Evolutionary conservation across 2,888 invertebrate species (phyloP), one percentile per base, ranked within the genome.

Genomic region (Amphipyra tragopoginis): DNA sequence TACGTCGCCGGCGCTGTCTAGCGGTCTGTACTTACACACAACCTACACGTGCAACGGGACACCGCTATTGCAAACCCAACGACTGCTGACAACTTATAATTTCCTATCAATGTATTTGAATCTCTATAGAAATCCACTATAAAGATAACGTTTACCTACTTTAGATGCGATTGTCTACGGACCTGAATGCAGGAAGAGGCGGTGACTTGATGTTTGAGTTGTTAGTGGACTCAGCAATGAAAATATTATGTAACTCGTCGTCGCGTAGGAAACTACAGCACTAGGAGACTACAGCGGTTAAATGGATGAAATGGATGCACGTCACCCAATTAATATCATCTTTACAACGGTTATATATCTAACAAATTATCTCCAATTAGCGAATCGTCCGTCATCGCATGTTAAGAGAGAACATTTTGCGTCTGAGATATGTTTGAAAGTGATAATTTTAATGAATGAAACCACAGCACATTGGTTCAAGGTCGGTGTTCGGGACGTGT

Each of bases 391-490:
- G 77, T 83, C 85, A 81, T 85, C 72, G 74, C 75, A 79, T 73
- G 67, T 71, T 79, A 63, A 77, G 67, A 75, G 62, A 69, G 66
- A 79, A 70, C 72, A 61, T 78, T 81, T 75, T 73, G 72, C 67
- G 77, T 65, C 59, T 71, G 69, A 76, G 76, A 79, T 79, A 77
- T 58, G 66, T 82, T 80, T 72, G 72, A 74, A 75, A 77, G 70
- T 78, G 80, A 82, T 86, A 79, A 87, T 84, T 84, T 81, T 83
- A 84, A 84, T 89, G 87, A 88, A 88, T 87, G 87, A 84, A 88
- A 80, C 81, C 77, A 81, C 80, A 82, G 80, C 79, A 81, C 72
- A 80, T 83, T 77, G 79, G 75, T 86, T 88, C 88, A 92, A 92
- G 91, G 90, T 86, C 87, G 85, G 65, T 75, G 79, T 80, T 84